These are phyloP conservation scores for Pterophyllum scalare DNA, from an alignment of 2,113 vertebrate species.

Conservation along the genomic window DNA sequence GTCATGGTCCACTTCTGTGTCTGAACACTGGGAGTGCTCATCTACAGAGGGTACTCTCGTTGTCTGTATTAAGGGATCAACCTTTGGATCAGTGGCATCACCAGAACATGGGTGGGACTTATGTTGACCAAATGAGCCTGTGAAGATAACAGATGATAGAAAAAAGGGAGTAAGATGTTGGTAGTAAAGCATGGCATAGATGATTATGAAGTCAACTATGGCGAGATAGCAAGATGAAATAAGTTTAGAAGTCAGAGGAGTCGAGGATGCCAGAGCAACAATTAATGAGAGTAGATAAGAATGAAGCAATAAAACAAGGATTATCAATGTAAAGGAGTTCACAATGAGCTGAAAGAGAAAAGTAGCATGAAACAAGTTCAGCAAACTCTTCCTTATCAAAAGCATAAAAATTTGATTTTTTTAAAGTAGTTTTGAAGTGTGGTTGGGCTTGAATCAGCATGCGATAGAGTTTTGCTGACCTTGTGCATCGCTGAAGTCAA, in stretches of 20 bases:
- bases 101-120: conserved; percentile 69
- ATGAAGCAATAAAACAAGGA: background rate
- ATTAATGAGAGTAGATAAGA: background rate
- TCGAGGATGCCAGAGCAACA: background rate
- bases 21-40: conserved; percentile 82
- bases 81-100: conserved; percentile 42
- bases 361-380: conserved; percentile 30
- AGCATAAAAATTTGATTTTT: conserved; percentile 50
- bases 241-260: background rate
- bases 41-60: conserved; percentile 72
- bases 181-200: background rate
- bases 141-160: conserved; percentile 13
- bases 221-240: background rate
- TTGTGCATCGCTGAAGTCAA: conserved; percentile 1
- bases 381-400: background rate
- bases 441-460: background rate
- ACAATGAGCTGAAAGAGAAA: conserved; percentile 30
- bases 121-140: conserved; percentile 81
- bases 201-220: background rate
- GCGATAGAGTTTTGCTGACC: conserved; percentile 29
- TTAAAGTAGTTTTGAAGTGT: background rate
- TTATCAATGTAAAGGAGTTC: background rate
- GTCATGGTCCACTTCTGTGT: conserved; percentile 84
- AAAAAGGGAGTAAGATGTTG: background rate
- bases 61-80: conserved; percentile 58